Base-by-base conservation (phyloP, 1,140 invertebrate species). In the Lordiphosa stackelbergi region DNA sequence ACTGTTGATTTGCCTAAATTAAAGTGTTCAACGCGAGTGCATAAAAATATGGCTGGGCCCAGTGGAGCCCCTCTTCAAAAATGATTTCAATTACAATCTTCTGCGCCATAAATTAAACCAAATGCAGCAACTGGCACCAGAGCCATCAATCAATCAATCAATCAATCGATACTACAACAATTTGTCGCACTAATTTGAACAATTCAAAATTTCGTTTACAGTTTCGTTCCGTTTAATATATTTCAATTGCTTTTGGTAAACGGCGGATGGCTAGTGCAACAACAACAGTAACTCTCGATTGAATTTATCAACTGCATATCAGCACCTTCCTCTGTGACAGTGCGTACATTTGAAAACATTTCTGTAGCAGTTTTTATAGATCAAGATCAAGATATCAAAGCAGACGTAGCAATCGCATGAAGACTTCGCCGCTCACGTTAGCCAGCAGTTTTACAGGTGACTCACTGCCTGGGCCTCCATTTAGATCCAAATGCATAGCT, bases 161-260 rank as follows among this genome's bases (percentile, higher is more conserved):
- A 37, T 41, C 49, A 52, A 16, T 12, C 43, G 28, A 16, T 43
- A 43, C 34, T 49, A 46, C 37, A 48, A 60, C 43, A 52, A 63
- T 46, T 53, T 66, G 52, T 66, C 53, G 38, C 62, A 57, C 62
- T 66, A 66, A 66, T 66, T 66, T 58, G 53, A 58, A 51, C 46
- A 57, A 22, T 51, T 65, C 28, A 28, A 61, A 31, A 28, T 40
- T 41, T 35, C 53, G 35, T 53, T 48, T 48, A 19, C 38, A 62
- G 22, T 59, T 48, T 16, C 48, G 60, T 51, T 35, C 31, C 45
- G 51, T 51, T 42, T 59, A 28, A 37, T 37, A 35, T 42, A 5
- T 48, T 11, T 37, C 16, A 9, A 10, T 11, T 22, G 22, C 16
- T 16, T 22, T 22, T 22, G 22, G 22, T 22, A 22, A 22, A 22